These are phyloP conservation scores for Pleuronectes platessa DNA, from an alignment of 2,113 vertebrate genomes.

Conservation along the genomic window DNA sequence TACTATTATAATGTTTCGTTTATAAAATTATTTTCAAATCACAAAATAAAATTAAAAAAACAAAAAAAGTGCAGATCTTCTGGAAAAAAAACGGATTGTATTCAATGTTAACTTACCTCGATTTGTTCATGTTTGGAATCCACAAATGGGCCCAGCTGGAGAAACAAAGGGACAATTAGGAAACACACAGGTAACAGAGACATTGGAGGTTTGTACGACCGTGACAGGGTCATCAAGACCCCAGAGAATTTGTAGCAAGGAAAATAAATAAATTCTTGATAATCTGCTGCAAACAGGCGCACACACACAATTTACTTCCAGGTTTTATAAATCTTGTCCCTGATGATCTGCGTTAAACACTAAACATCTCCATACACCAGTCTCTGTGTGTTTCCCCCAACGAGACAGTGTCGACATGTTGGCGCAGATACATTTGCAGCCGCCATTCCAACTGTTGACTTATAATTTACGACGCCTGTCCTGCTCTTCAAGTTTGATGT, in stretches of 20 bases:
- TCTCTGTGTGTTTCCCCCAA: too few species aligned
- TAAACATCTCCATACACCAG: too few species aligned
- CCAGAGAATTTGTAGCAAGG: not conserved
- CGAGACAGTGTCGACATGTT: not conserved
- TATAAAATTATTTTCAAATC: too few species aligned
- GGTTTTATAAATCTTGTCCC: too few species aligned
- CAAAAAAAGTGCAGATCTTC: too few species aligned
- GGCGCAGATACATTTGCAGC: not conserved
- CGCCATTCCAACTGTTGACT: too few species aligned
- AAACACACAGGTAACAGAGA: not conserved
- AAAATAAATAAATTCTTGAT: not conserved
- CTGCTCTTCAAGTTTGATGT: too few species aligned
- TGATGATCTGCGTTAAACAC: too few species aligned
- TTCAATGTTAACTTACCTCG: constrained; percentile 81
- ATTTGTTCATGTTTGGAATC: constrained; percentile 94
- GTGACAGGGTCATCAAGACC: not conserved
- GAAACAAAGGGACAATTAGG: constrained; percentile 27
- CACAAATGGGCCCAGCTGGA: constrained; percentile 91
- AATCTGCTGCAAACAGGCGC: not conserved
- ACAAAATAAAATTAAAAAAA: too few species aligned
- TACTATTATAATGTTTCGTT: too few species aligned
- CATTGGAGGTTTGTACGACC: not conserved
- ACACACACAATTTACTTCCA: too few species aligned
- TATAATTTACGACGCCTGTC: too few species aligned
- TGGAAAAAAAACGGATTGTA: not conserved